phyloP scores from a whole-genome alignment of 2,113 vertebrate genomes.

The Prinia subflava region DNA sequence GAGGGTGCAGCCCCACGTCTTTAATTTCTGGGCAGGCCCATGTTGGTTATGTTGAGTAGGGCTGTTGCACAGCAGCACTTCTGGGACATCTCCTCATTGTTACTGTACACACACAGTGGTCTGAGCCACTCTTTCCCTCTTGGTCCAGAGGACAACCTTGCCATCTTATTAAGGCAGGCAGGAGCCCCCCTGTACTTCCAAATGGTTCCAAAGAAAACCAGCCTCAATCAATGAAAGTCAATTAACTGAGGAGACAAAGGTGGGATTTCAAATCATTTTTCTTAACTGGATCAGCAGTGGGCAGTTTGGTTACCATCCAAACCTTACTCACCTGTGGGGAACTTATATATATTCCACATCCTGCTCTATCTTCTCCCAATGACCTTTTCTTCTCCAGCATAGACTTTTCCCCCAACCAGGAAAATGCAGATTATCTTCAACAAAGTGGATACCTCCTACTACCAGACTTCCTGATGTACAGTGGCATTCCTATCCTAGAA shows the following conservation, averaged over 20 bases:
- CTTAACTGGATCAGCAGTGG: not conserved
- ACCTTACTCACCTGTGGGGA: not conserved
- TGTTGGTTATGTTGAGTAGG: not conserved
- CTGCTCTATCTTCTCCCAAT: not conserved
- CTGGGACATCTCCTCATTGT: not conserved
- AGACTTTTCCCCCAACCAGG: not conserved
- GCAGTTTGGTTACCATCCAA: not conserved
- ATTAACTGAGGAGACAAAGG: not conserved
- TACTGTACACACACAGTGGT: fast-evolving
- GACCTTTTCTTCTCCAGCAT: not conserved
- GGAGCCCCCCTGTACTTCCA: not conserved
- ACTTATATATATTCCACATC: not conserved
- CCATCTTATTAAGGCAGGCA: not conserved
- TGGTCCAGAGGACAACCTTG: not conserved
- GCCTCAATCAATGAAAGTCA: not conserved
- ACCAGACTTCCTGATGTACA: not conserved
- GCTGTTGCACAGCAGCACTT: not conserved
- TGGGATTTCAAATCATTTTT: not conserved
- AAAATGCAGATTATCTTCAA: not conserved
- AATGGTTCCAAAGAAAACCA: not conserved
- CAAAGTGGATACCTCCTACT: not conserved
- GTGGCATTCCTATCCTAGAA: not conserved
- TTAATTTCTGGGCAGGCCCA: not conserved
- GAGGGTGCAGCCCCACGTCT: not conserved
- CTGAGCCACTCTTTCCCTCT: not conserved